Evolutionary conservation across 2,888 invertebrate genomes (phyloP), one percentile per base, ranked within the genome.

Genomic region (Muschampia plurimacula): DNA sequence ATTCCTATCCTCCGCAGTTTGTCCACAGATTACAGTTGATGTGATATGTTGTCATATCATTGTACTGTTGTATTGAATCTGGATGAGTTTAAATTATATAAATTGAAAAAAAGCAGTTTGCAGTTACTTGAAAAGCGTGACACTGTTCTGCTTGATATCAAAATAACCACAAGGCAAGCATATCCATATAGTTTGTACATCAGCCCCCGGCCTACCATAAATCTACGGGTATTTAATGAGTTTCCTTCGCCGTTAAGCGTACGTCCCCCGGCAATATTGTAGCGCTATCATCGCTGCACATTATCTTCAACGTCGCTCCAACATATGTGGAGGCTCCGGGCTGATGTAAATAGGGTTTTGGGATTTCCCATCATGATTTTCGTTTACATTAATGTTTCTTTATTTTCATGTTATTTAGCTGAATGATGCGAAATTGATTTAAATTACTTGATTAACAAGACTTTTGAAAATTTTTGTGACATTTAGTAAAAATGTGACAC

Each of bases 161-260:
- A 60, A 32, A 60, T 60, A 60, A 72, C 36, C n/a, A 59, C 28
- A 55, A 67, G 55, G 46, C 28, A 63, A 57, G 44, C 46, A 72
- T 9, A 64, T 5, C 28, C 32, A 49, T 44, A 60, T 28, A 66
- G 32, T 66, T 75, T 22, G 66, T 75, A 67, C 67, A 9, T 75
- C 84, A 85, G 84, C 79, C 83, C 86, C 88, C 83, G 77, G 77
- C 78, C 79, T 79, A 82, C 82, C 80, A 90, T 92, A 92, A 92
- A 93, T 93, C 86, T 83, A 82, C 84, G 83, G 82, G 84, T 89
- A 90, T 90, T 92, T 92, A 93, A 93, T 90, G 92, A 92, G 91
- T 90, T 92, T 89, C 91, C 90, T 89, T 81, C 78, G 85, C 85
- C 90, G 88, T 92, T 89, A 89, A 89, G 82, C 84, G 85, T 80